Evolutionary conservation across 2,797 vertebrate species (phyloP), one percentile per base, ranked within the genome.

Genomic region (Sandelia bainsii): DNA sequence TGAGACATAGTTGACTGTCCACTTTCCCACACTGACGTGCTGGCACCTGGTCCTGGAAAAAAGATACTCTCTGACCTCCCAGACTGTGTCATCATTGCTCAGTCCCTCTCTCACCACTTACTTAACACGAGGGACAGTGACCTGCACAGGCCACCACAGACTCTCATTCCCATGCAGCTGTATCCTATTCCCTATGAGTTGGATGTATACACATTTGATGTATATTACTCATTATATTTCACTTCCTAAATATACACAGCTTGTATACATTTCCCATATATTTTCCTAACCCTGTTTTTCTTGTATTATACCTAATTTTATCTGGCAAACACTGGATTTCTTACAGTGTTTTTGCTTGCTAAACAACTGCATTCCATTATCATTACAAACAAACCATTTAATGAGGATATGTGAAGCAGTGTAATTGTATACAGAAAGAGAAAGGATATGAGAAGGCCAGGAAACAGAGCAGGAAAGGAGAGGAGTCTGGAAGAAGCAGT

Each of bases 81-180:
- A 66, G 57, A 86, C 80, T 71, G 68, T 49, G 20, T 85, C 77
- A 48, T 50, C 58, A 29, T 66, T 20, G n/a, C 79, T 81, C 68
- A 54, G 60, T 75, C 69, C 81, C 75, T 82, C 75, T 80, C 77
- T 82, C 23, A 1, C 63, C 65, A 67, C 80, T 80, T 78, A 63
- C 70, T 81, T 79, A 87, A 88, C 91, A 91, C 82, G 19, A 75
- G 50, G 90, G 84, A 90, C 87, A 82, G 77, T 91, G 89, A 92
- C 88, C 90, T 72, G 7, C 66, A 59, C 64, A 62, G 81, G 66
- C 72, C 81, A 69, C 62, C 58, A 13, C 76, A 57, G 1, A 58
- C 57, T 89, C 86, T 89, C 70, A 79, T 90, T 92, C 88, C 85
- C 86, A 91, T 72, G 80, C 80, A 72, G 74, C 60, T 75, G 19